These are phyloP conservation scores for Bungarus multicinctus DNA, from an alignment of 2,113 vertebrate genomes.

Conservation along the genomic window DNA sequence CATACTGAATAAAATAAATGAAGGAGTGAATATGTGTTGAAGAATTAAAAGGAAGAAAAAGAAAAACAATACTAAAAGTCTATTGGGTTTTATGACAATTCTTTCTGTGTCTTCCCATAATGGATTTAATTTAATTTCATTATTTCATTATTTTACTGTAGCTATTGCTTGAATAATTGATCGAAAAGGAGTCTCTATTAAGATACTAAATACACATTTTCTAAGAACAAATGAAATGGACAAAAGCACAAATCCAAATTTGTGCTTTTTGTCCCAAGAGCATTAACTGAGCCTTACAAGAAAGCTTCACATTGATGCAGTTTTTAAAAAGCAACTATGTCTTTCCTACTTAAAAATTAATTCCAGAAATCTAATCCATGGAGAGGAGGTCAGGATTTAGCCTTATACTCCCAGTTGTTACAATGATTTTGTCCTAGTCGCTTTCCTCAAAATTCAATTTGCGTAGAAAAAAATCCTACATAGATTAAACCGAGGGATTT, in stretches of 20 bases:
- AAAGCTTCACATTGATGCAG: not conserved
- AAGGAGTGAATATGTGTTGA: not conserved
- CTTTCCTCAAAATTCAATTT: not conserved
- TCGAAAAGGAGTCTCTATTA: not conserved
- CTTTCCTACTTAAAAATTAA: not conserved
- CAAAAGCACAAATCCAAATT: not conserved
- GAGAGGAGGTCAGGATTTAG: not conserved
- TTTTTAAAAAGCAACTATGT: not conserved
- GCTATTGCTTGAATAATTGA: not conserved
- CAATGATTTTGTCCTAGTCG: not conserved
- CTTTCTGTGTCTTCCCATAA: not conserved
- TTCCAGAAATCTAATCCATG: not conserved
- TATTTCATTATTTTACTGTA: not conserved
- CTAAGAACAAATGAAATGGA: not conserved
- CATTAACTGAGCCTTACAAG: not conserved
- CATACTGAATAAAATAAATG: not conserved
- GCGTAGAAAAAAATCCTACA: not conserved
- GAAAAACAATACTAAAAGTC: not conserved
- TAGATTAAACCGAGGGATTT: not conserved
- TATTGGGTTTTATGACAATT: not conserved
- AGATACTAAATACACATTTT: not conserved
- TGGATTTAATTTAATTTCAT: not conserved
- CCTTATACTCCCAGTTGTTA: not conserved
- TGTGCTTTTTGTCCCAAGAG: not conserved
- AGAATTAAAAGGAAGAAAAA: not conserved